Percentiles rank a stretch among this genome's conserved stretches.
Conservation (phyloP, 2,113 vertebrate genomes). For the Microtus pennsylvanicus region DNA sequence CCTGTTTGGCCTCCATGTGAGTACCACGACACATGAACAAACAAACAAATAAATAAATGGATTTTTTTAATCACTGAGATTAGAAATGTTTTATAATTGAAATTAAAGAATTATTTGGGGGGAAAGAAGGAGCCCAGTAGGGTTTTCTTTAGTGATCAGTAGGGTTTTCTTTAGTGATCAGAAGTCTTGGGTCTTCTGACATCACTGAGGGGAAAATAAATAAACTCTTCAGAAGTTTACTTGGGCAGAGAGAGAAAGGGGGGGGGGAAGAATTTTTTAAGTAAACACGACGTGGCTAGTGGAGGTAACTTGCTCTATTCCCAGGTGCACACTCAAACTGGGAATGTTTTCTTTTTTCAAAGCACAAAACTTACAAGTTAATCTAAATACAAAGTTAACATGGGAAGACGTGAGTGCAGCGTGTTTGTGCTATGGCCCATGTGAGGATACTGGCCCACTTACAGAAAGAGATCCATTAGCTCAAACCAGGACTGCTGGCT, state of each 20-base stretch:
- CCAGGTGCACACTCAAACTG: not conserved
- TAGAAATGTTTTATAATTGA: not conserved
- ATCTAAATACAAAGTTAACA: constrained; percentile 58
- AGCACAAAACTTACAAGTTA: constrained; percentile 32
- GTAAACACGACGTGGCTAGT: not conserved
- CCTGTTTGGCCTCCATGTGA: not conserved
- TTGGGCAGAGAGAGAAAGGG: not conserved
- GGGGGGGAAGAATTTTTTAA: not conserved
- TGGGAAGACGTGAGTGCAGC: not conserved
- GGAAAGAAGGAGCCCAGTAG: not conserved
- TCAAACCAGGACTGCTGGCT: constrained; percentile 46
- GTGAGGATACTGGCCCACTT: constrained; percentile 37
- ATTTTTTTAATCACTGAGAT: not conserved
- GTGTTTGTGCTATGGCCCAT: constrained; percentile 43
- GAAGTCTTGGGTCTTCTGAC: not conserved
- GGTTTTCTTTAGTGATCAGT: not conserved
- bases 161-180: not conserved
- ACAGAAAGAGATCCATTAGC: constrained; percentile 58
- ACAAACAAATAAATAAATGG: no score
- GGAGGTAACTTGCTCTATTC: constrained; percentile 6
- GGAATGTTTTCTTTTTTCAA: constrained; percentile 45
- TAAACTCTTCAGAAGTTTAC: constrained; percentile 51
- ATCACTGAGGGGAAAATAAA: constrained; percentile 36
- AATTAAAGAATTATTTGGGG: not conserved
- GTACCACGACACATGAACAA: not conserved